These are phyloP conservation scores for Megalops cyprinoides DNA, from an alignment of 2,797 vertebrate genomes.

Conservation along the genomic window DNA sequence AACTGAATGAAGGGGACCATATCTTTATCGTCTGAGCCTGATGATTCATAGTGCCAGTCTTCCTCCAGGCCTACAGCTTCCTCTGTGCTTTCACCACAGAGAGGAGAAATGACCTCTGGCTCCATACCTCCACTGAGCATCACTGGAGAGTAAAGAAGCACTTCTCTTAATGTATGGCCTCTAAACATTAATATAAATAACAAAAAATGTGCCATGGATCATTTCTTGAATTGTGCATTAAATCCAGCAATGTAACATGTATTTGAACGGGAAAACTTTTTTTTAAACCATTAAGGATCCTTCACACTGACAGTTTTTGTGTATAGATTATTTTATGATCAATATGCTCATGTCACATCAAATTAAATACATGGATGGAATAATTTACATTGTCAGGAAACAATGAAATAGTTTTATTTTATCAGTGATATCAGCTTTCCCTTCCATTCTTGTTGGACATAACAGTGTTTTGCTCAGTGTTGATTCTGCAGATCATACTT, in stretches of 20 bases:
- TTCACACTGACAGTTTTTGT: too few relatives aligned
- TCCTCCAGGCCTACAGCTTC: slow-evolving; percentile 55
- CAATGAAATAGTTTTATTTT: too few relatives aligned
- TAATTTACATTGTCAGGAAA: too few relatives aligned
- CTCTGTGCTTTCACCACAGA: slow-evolving; percentile 60
- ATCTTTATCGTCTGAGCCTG: slow-evolving; percentile 59
- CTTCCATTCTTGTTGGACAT: too few relatives aligned
- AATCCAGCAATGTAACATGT: neutral
- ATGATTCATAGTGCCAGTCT: slow-evolving; percentile 66
- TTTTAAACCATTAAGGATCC: too few relatives aligned
- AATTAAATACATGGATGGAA: neutral
- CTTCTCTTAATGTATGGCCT: slow-evolving; percentile 76
- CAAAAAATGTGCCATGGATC: neutral
- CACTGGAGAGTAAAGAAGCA: slow-evolving; percentile 72
- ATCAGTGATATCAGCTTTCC: too few relatives aligned
- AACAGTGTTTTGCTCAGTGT: too few relatives aligned
- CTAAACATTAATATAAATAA: neutral
- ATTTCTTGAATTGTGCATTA: neutral
- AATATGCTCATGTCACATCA: too few relatives aligned
- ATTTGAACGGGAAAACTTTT: too few relatives aligned
- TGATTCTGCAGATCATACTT: too few relatives aligned
- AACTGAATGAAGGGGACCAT: slow-evolving; percentile 44
- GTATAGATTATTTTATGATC: too few relatives aligned
- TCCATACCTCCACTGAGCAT: slow-evolving; percentile 64
- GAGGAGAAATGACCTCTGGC: slow-evolving; percentile 57